phyloP scores from a whole-genome alignment of 1,140 invertebrate genomes.

The Diabrotica undecimpunctata region DNA sequence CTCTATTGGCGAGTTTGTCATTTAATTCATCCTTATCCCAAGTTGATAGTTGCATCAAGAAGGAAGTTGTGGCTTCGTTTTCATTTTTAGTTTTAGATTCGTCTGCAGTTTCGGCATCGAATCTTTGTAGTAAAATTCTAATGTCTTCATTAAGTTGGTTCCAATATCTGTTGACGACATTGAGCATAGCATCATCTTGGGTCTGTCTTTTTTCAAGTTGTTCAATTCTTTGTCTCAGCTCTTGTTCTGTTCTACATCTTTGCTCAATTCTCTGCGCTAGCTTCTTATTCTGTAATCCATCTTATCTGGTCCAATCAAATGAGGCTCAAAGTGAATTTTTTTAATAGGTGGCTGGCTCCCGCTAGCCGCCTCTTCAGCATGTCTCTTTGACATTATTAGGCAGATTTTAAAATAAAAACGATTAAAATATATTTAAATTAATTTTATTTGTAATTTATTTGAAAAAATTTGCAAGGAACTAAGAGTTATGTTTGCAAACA shows the following conservation, averaged over 20 bases:
- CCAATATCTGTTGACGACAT: conserved; percentile 98
- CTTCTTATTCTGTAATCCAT: conserved; percentile 99
- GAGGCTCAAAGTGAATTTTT: conserved; percentile 91
- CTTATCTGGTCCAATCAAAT: conserved; percentile 89
- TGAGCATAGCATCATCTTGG: conserved; percentile 95
- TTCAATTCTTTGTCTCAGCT: conserved; percentile 88
- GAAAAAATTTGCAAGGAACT: too few species aligned
- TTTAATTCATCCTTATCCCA: conserved; percentile 98
- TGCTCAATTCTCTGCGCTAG: conserved; percentile 89
- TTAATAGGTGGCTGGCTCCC: conserved; percentile 73
- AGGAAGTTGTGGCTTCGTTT: conserved; percentile 94
- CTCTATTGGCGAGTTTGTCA: conserved; percentile 90
- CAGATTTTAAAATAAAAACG: too few species aligned
- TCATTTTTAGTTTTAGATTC: conserved; percentile 95
- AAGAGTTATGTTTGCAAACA: too few species aligned
- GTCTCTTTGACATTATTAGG: conserved; percentile 42
- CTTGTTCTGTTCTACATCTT: conserved; percentile 82
- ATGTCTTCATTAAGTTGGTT: conserved; percentile 97
- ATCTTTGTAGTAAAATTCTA: conserved; percentile 85
- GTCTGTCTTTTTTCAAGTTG: conserved; percentile 95
- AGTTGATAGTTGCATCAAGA: conserved; percentile 92
- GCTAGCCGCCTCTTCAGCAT: conserved; percentile 40
- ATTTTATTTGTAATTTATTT: too few species aligned
- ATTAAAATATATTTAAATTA: too few species aligned
- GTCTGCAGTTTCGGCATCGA: conserved; percentile 96